phyloP scores from a whole-genome alignment of 2,797 vertebrate genomes.

The Masticophis lateralis region DNA sequence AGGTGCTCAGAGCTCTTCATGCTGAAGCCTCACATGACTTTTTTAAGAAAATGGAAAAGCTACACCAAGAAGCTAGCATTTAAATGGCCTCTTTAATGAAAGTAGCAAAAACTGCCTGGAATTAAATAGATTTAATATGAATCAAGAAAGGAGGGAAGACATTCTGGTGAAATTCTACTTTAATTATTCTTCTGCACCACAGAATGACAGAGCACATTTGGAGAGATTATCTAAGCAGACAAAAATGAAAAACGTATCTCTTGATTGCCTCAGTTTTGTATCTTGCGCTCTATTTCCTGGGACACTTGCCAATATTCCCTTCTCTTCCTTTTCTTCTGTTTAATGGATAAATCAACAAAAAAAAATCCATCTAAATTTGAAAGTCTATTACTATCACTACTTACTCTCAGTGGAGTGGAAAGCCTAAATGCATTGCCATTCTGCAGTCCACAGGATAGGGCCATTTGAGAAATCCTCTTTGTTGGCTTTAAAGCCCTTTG shows the following conservation, averaged over 20 bases:
- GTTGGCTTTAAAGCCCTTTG: conserved; percentile 34
- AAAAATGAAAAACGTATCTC: conserved; percentile 28
- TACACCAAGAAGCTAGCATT: background rate
- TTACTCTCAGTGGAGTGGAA: conserved; percentile 18
- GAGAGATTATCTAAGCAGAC: conserved; percentile 20
- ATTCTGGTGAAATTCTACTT: conserved; percentile 16
- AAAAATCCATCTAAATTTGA: conserved; percentile 41
- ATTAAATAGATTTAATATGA: background rate
- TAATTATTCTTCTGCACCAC: conserved; percentile 1
- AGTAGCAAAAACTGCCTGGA: conserved; percentile 10
- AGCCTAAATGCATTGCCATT: conserved; percentile 13
- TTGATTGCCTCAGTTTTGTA: conserved; percentile 29
- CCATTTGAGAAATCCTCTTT: conserved; percentile 8
- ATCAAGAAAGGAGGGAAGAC: conserved; percentile 13
- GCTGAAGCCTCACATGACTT: background rate
- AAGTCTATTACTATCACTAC: conserved; percentile 39
- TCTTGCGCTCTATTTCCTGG: conserved; percentile 38
- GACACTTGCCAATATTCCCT: conserved; percentile 38
- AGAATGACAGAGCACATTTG: conserved; percentile 9
- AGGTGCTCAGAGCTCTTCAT: background rate
- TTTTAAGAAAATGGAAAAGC: background rate
- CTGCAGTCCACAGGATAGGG: background rate
- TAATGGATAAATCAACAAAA: conserved; percentile 49
- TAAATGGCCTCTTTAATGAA: background rate
- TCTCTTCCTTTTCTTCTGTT: conserved; percentile 42